A percentile compares a stretch with the other conserved stretches of the same genome.
Conservation (phyloP, 2,113 vertebrate species). For the Nothoprocta perdicaria region DNA sequence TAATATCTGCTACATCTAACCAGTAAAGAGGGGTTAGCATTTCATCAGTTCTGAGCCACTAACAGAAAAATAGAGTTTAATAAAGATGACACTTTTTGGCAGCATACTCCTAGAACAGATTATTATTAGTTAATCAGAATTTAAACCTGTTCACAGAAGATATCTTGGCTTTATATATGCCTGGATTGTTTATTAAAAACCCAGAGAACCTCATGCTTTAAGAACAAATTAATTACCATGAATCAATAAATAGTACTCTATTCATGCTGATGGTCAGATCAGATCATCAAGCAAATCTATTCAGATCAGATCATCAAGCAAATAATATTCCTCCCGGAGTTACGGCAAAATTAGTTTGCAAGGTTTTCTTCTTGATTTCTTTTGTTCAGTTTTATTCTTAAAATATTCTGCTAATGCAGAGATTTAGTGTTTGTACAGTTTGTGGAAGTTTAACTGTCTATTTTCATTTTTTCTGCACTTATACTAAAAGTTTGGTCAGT, state of each 20-base stretch:
- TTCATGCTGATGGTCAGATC: neutral
- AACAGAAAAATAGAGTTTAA: neutral
- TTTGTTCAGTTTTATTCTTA: neutral
- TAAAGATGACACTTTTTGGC: neutral
- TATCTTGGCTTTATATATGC: neutral
- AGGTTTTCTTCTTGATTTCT: neutral
- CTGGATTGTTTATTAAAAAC: conserved; percentile 19
- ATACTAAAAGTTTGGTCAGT: neutral
- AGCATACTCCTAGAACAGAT: neutral
- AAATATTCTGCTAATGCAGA: neutral
- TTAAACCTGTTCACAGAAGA: neutral
- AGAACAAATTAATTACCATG: conserved; percentile 28
- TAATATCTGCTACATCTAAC: neutral
- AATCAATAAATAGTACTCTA: neutral
- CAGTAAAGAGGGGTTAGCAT: neutral
- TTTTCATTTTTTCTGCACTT: neutral
- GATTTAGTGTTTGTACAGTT: neutral
- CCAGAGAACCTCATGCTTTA: neutral
- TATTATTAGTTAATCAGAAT: conserved; percentile 1
- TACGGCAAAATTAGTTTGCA: neutral
- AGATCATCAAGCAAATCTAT: conserved; percentile 14
- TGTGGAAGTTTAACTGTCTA: neutral
- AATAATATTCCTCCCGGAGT: conserved; percentile 17
- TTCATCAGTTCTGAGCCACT: neutral
- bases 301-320: conserved; percentile 2